Evolutionary conservation across 2,888 invertebrate species (phyloP).

Genomic region (Harmothoe impar): DNA sequence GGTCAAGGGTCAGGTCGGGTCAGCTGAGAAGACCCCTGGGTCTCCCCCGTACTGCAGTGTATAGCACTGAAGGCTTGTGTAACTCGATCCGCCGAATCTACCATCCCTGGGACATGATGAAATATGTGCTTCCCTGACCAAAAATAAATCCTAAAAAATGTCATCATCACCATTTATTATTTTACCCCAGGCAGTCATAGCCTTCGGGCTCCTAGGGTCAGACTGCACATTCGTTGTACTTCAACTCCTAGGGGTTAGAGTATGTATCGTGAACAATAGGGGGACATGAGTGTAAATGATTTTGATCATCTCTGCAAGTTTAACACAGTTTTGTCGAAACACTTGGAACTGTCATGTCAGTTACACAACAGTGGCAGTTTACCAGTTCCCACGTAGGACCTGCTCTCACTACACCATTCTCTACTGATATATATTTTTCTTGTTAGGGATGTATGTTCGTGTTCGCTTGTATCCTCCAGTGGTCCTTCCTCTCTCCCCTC

Average conservation of each 20-base stretch:
- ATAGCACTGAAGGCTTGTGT: constrained; percentile 34
- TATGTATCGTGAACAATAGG: not conserved
- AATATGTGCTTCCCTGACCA: not conserved
- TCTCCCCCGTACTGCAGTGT: too few species aligned
- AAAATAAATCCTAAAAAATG: not conserved
- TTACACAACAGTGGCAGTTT: not conserved
- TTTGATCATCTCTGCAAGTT: not conserved
- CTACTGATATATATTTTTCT: not conserved
- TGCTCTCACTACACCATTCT: not conserved
- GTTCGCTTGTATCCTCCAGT: not conserved
- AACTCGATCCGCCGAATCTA: not conserved
- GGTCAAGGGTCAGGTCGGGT: constrained; percentile 52
- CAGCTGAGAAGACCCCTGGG: not conserved
- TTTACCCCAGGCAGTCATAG: not conserved
- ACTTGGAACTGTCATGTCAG: not conserved
- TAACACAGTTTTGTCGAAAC: not conserved
- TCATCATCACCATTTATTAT: not conserved
- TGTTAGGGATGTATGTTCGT: not conserved
- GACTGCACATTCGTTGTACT: too few species aligned
- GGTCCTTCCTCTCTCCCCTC: not conserved
- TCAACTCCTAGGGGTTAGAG: too few species aligned
- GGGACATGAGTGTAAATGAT: not conserved
- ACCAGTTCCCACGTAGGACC: not conserved
- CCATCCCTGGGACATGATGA: not conserved
- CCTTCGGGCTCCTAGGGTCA: too few species aligned